Base-by-base conservation (phyloP, 2,113 vertebrate species). In the Syrrhaptes paradoxus region DNA sequence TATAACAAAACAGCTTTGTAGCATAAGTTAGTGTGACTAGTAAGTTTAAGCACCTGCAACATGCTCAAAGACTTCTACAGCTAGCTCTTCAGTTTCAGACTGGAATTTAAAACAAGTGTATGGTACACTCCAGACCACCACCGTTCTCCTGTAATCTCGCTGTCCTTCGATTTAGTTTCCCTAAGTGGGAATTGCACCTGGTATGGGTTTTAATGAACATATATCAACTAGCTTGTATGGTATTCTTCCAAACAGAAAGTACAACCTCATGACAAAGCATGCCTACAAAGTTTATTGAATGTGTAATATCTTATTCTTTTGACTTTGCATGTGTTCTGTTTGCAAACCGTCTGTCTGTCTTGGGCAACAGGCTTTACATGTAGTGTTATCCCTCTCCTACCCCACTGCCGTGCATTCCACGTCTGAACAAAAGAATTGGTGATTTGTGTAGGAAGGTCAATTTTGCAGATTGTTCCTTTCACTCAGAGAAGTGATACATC, bases 181-280 rank as follows among this genome's bases (percentile, higher is more conserved):
- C n/a, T 73, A 13, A 20, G 25, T 55, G 36, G 41, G 70, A 59
- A 9, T 34, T 36, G 15, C 6, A 3, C 22, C 24, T 32, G 19
- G 14, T 52, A 6, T n/a, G 62, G 29, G 17, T 68, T 66, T 17
- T 36, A 62, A 19, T 41, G 61, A 32, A 5, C 14, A 2, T 20
- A 55, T 9, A 26, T 10, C 32, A 43, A 2, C 0, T 2, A 52
- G 20, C 19, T 68, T 18, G 24, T 17, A 9, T 0, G 0, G 5
- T 2, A 1, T 31, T 82, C 57, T 76, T 73, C 34, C 38, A 43
- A 59, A 76, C 1, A 8, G 54, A 15, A 87, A 76, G 41, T 13
- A 70, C 79, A 91, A 61, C 24, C 18, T 75, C n/a, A 29, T 1
- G 6, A 52, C 31, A 74, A 46, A 81, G 57, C 8, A 15, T n/a